Evolutionary conservation across 2,888 invertebrate species (phyloP).

Genomic region (Drosophila meridionalis): DNA sequence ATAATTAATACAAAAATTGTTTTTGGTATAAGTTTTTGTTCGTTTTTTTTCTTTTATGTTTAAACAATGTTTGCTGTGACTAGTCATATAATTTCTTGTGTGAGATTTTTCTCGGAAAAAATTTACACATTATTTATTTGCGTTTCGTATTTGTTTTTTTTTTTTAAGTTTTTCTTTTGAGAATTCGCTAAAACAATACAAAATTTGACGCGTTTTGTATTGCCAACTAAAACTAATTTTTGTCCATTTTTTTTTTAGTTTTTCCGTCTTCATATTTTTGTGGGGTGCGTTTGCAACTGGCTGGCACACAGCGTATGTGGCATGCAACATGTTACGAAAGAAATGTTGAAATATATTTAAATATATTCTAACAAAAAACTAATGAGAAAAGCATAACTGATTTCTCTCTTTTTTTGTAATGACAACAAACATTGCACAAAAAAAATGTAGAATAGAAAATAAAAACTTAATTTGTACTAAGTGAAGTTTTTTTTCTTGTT

Average conservation of each 20-base stretch:
- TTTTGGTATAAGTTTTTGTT: constrained; percentile 32
- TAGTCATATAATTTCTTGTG: constrained; percentile 62
- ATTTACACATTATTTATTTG: constrained; percentile 61
- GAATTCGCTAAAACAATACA: constrained; percentile 63
- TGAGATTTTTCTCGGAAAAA: constrained; percentile 69
- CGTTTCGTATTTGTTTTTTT: constrained; percentile 2
- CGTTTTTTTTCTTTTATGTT: constrained; percentile 30
- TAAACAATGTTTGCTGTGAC: constrained; percentile 67
- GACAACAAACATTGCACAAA: constrained; percentile 43
- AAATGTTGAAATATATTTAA: neutral
- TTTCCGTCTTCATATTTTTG: neutral
- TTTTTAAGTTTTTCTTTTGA: constrained; percentile 24
- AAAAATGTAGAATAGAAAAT: constrained; percentile 6
- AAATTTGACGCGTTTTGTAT: constrained; percentile 35
- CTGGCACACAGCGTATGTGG: constrained; percentile 15
- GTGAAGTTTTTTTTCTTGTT: constrained; percentile 10
- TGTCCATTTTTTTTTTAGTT: neutral
- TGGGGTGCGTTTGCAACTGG: constrained; percentile 19
- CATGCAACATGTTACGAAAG: constrained; percentile 23
- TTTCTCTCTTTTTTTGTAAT: neutral
- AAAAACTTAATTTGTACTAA: constrained; percentile 44
- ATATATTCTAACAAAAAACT: constrained; percentile 17
- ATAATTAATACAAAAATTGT: constrained; percentile 63
- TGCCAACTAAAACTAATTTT: constrained; percentile 53
- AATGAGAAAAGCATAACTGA: constrained; percentile 19